Percentiles rank a stretch among this genome's conserved stretches.
Conservation (phyloP, 2,113 vertebrate genomes). For the Oncorhynchus clarkii region DNA sequence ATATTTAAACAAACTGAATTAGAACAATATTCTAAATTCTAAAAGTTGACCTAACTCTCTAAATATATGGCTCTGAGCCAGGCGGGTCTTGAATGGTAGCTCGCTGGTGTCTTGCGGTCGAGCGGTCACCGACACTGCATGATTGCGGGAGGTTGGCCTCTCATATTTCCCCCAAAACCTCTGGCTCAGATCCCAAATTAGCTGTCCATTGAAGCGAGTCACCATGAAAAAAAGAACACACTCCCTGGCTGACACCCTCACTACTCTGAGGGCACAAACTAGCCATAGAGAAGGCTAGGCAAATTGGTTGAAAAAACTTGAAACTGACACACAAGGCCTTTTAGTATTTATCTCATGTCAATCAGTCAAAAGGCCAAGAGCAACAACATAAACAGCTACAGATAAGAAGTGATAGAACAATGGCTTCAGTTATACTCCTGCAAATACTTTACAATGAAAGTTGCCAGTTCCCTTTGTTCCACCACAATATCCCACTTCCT, state of each 20-base stretch:
- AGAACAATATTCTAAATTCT: conserved; percentile 15
- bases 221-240: conserved; percentile 40
- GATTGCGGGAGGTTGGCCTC: conserved; percentile 57
- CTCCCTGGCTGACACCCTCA: conserved; percentile 26
- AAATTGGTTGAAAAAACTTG: background rate
- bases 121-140: conserved; percentile 52
- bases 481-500: conserved; percentile 29
- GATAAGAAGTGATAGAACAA: background rate
- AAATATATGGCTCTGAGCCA: conserved; percentile 50
- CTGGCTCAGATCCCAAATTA: conserved; percentile 51
- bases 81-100: conserved; percentile 45
- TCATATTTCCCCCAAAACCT: conserved; percentile 55
- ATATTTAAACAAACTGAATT: no score
- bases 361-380: background rate
- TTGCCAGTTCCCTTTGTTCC: conserved; percentile 25
- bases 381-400: background rate
- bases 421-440: background rate
- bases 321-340: background rate
- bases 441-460: conserved; percentile 7
- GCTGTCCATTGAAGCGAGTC: conserved; percentile 46
- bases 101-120: conserved; percentile 44
- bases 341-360: background rate
- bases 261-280: conserved; percentile 32
- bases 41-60: conserved; percentile 54
- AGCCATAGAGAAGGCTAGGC: background rate